Evolutionary conservation across 2,113 vertebrate genomes (phyloP), one percentile per base, ranked within the genome.

Genomic region (Eonycteris spelaea): DNA sequence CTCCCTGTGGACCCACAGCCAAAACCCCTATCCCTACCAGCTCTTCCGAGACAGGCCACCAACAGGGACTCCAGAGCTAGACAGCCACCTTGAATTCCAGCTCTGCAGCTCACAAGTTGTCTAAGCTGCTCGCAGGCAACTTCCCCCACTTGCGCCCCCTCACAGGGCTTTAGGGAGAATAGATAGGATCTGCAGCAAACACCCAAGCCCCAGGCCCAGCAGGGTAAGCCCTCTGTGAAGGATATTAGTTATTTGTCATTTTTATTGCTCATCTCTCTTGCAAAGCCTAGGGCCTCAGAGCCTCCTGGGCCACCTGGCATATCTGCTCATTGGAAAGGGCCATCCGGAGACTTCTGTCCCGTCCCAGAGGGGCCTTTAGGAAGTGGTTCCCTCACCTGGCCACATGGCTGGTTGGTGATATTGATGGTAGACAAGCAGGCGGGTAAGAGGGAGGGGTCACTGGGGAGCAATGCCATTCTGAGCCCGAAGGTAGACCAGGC

Each of bases 141-240:
- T 45, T 35, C 16, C 61, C 30, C 43, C 30, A 4, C 12, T 2
- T 6, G 28, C 9, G 7, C 61, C 26, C 83, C 57, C 21, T 77
- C 5, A 0, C 6, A 13, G 33, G 53, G n/a, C 43, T 53, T 43
- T n/a, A 8, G 30, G 21, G 73, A 73, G 65, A 30, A 71, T 40
- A 16, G 86, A 30, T 1, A 1, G 19, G 10, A 2, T 16, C 18
- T 2, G 5, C 1, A 18, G 9, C 0, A 1, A 24, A 21, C 0
- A 3, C 33, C 14, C 21, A 28, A 28, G 65, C 53, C 57, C 4
- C 11, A 22, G 63, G 63, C 65, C 51, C 43, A 4, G 16, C n/a
- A 45, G 55, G 53, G 19, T 0, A 1, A 30, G 79, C 14, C 24
- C 48, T 48, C 8, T 6, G 6, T 21, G 30, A 48, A 88, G 26